Evolutionary conservation across 1,140 invertebrate species (phyloP).

Genomic region (Drosophila serrata): DNA sequence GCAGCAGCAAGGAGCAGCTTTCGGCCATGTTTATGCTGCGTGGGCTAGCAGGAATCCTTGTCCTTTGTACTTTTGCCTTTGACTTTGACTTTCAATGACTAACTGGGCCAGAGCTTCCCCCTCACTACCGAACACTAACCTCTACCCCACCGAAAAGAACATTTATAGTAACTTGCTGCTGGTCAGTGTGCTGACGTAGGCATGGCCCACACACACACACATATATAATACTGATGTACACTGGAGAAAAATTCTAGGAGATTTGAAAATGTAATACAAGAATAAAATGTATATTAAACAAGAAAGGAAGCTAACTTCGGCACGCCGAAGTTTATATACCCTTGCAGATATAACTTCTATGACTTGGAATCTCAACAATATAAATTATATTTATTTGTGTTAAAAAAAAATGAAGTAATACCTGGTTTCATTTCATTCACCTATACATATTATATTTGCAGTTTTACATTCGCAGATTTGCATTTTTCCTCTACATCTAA

Average conservation of each 20-base stretch:
- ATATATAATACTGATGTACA: neutral
- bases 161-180: conserved; percentile 28
- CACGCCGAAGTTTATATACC: no score
- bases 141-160: neutral
- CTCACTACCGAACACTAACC: neutral
- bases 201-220: conserved; percentile 22
- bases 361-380: no score
- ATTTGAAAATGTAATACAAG: neutral
- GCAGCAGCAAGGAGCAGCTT: conserved; percentile 14
- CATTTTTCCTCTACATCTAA: no score
- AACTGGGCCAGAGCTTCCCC: conserved; percentile 1
- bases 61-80: conserved; percentile 48
- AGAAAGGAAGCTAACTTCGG: no score
- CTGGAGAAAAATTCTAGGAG: neutral
- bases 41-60: conserved; percentile 36
- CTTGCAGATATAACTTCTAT: no score
- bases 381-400: no score
- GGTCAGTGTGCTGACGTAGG: conserved; percentile 66
- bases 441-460: no score
- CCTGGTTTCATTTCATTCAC: no score
- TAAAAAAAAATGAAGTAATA: no score
- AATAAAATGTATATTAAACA: neutral
- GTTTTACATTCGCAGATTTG: no score
- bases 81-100: conserved; percentile 37
- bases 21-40: conserved; percentile 32